Evolutionary conservation across 2,888 invertebrate species (phyloP).

Genomic region (Laothoe populi): DNA sequence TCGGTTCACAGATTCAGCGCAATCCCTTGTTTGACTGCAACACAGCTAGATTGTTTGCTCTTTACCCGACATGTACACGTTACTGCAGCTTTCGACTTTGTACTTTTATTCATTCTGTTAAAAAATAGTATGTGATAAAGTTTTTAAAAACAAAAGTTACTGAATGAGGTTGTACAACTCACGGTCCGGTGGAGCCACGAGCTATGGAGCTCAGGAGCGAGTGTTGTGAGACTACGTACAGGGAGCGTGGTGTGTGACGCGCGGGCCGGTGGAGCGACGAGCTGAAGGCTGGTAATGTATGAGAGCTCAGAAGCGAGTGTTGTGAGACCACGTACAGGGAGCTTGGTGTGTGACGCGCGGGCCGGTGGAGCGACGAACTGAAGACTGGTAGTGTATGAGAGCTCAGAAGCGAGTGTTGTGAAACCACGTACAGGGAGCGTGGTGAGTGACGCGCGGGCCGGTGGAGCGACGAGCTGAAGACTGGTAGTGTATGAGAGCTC

Average conservation of each 20-base stretch:
- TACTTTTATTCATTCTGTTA: constrained; percentile 22
- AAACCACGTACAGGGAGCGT: not conserved
- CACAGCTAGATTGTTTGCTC: constrained; percentile 30
- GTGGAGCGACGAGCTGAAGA: not conserved
- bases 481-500: constrained; percentile 1
- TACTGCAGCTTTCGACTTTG: constrained; percentile 32
- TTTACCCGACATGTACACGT: constrained; percentile 36
- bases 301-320: constrained; percentile 9
- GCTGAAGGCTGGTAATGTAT: constrained; percentile 14
- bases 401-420: constrained; percentile 1
- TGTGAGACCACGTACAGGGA: not conserved
- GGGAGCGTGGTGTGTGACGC: constrained; percentile 15
- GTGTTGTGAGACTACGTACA: not conserved
- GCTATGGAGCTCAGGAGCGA: not conserved
- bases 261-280: constrained; percentile 19
- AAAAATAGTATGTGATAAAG: constrained; percentile 22
- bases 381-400: constrained; percentile 2
- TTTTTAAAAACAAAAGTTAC: constrained; percentile 20
- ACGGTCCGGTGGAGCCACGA: not conserved
- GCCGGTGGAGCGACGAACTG: not conserved
- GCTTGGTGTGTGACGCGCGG: constrained; percentile 8
- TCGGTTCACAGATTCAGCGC: constrained; percentile 36
- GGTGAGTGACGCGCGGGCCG: not conserved
- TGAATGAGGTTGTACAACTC: constrained; percentile 13
- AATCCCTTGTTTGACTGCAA: constrained; percentile 35